These are phyloP conservation scores for Antitype chi DNA, from an alignment of 2,888 invertebrate genomes.

Conservation along the genomic window DNA sequence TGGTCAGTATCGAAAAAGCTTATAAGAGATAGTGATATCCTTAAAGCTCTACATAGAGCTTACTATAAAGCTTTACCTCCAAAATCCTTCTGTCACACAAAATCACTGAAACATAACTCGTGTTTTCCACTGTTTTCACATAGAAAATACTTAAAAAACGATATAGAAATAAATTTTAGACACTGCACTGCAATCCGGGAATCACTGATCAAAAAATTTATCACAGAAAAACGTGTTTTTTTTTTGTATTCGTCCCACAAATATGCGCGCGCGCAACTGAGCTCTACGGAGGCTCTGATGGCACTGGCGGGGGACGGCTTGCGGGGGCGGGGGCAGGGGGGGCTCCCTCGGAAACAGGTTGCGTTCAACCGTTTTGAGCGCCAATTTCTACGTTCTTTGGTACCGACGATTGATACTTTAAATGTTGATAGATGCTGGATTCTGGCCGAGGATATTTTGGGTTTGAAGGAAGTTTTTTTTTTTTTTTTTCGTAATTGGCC, in stretches of 20 bases:
- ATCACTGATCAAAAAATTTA: constrained; percentile 67
- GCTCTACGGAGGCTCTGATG: constrained; percentile 79
- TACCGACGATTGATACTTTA: constrained; percentile 81
- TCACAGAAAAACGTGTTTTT: constrained; percentile 73
- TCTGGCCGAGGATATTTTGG: constrained; percentile 61
- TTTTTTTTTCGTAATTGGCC: background rate
- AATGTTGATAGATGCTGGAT: constrained; percentile 78
- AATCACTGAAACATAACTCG: constrained; percentile 81
- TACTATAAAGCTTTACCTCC: constrained; percentile 79
- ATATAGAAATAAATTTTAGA: constrained; percentile 47
- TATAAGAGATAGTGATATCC: constrained; percentile 10
- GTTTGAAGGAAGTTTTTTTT: background rate
- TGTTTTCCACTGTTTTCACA: constrained; percentile 68
- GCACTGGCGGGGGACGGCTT: constrained; percentile 76
- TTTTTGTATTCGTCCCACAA: constrained; percentile 49
- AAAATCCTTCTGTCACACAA: constrained; percentile 82
- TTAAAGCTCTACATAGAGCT: constrained; percentile 38
- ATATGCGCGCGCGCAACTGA: constrained; percentile 75
- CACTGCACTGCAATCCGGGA: constrained; percentile 88
- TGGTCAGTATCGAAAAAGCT: constrained; percentile 5
- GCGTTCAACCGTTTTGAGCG: constrained; percentile 84
- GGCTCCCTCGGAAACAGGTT: constrained; percentile 82
- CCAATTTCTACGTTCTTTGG: constrained; percentile 84
- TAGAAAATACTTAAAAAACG: constrained; percentile 57
- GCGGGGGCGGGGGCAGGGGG: constrained; percentile 65